Conservation (phyloP, 2,888 invertebrate genomes). For the Uloborus plumipes region DNA sequence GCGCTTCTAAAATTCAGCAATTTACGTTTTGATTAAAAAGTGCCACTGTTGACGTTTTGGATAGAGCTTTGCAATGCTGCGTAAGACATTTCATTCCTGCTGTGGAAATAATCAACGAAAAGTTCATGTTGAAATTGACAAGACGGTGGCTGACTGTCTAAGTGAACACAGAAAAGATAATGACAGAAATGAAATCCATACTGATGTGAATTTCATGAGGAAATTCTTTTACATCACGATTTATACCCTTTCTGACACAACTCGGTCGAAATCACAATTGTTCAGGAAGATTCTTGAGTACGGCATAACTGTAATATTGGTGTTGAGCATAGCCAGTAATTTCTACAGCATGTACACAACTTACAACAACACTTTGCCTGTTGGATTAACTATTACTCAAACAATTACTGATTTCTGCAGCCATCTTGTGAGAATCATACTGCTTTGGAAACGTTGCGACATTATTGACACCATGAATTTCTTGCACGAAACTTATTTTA, state of each 20-base stretch:
- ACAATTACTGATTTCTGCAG: conserved; percentile 26
- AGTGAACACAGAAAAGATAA: too few species aligned
- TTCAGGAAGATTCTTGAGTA: not conserved
- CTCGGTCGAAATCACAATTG: not conserved
- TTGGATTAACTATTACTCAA: conserved; percentile 28
- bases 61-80: too few species aligned
- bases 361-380: conserved; percentile 7
- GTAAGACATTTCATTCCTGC: too few species aligned
- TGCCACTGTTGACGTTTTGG: too few species aligned
- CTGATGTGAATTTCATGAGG: not conserved
- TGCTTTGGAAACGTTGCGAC: conserved; percentile 11
- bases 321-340: not conserved
- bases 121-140: too few species aligned
- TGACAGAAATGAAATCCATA: too few species aligned
- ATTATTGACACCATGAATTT: conserved; percentile 14
- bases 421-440: conserved; percentile 12
- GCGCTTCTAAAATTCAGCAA: too few species aligned
- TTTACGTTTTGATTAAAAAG: too few species aligned
- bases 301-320: not conserved
- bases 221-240: not conserved
- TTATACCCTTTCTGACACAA: not conserved
- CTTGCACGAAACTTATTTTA: conserved; percentile 8
- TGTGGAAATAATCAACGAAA: too few species aligned
- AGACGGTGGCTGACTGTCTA: too few species aligned
- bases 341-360: not conserved